These are phyloP conservation scores for Alentia gelatinosa DNA, from an alignment of 2,888 invertebrate species.

Conservation along the genomic window DNA sequence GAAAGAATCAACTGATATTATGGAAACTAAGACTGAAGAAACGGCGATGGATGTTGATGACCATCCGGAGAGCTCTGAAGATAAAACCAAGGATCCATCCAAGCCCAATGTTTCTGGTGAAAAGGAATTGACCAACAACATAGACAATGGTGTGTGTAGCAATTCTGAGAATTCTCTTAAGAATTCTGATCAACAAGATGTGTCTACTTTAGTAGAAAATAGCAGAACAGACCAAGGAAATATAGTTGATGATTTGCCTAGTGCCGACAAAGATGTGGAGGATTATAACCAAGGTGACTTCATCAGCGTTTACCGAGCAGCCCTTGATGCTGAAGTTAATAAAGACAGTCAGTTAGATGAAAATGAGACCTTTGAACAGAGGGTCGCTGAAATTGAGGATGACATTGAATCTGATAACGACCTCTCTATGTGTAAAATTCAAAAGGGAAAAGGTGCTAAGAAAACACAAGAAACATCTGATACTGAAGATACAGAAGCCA, in stretches of 20 bases:
- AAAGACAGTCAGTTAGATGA: conserved; percentile 14
- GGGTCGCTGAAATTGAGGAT: background rate
- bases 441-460: background rate
- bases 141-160: too few relatives aligned
- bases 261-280: conserved; percentile 19
- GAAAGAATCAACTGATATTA: too few relatives aligned
- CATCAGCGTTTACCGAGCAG: background rate
- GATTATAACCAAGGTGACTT: conserved; percentile 23
- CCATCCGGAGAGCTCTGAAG: too few relatives aligned
- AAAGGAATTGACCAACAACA: too few relatives aligned
- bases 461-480: background rate
- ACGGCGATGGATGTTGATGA: too few relatives aligned
- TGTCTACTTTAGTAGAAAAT: too few relatives aligned
- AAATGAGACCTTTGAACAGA: background rate
- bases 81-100: too few relatives aligned
- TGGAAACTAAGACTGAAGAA: too few relatives aligned
- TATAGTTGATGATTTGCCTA: background rate
- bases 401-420: background rate
- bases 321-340: background rate
- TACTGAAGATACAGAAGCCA: conserved; percentile 35
- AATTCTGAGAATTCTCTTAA: too few relatives aligned
- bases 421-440: background rate
- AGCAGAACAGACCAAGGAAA: background rate
- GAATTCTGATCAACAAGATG: too few relatives aligned
- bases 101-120: background rate